phyloP scores from a whole-genome alignment of 23 tunicate genomes.

The Ascidia mentula region DNA sequence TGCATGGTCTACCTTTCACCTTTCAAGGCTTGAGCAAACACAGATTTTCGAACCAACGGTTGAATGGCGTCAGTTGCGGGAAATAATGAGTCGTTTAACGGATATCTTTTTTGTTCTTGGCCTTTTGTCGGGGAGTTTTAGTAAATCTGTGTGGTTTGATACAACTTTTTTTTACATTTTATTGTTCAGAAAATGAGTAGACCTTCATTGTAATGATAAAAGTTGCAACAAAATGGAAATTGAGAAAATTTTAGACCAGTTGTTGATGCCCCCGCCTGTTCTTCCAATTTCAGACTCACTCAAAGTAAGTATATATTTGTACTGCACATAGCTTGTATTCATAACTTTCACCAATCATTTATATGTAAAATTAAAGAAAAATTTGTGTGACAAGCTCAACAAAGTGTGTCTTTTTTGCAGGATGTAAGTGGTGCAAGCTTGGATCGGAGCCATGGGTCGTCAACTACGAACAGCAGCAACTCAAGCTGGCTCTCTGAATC shows the following conservation, averaged over 20 bases:
- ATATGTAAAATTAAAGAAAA: too few species aligned
- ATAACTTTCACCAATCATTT: too few species aligned
- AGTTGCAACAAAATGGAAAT: conserved; percentile 20
- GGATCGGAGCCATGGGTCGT: conserved; percentile 50
- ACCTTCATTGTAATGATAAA: not conserved
- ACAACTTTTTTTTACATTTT: not conserved
- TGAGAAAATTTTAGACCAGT: conserved; percentile 46
- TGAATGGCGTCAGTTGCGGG: conserved; percentile 35
- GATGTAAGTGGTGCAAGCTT: conserved; percentile 17
- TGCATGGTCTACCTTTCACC: too few species aligned
- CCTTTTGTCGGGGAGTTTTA: not conserved
- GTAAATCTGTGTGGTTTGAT: too few species aligned
- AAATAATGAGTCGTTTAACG: not conserved
- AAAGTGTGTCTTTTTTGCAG: not conserved
- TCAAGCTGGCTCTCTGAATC: conserved; percentile 70
- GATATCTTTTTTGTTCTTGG: not conserved
- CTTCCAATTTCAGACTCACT: conserved; percentile 10
- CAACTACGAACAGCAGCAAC: conserved; percentile 42
- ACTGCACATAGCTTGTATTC: not conserved
- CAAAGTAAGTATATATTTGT: conserved; percentile 7
- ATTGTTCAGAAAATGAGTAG: not conserved
- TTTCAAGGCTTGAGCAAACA: too few species aligned
- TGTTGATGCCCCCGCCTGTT: conserved; percentile 47
- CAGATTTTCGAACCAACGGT: conserved; percentile 22
- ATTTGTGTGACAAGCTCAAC: not conserved